Percentiles rank a stretch among this genome's conserved stretches.
Conservation (phyloP, 2,113 vertebrate species). For the Platycercus adscitus region DNA sequence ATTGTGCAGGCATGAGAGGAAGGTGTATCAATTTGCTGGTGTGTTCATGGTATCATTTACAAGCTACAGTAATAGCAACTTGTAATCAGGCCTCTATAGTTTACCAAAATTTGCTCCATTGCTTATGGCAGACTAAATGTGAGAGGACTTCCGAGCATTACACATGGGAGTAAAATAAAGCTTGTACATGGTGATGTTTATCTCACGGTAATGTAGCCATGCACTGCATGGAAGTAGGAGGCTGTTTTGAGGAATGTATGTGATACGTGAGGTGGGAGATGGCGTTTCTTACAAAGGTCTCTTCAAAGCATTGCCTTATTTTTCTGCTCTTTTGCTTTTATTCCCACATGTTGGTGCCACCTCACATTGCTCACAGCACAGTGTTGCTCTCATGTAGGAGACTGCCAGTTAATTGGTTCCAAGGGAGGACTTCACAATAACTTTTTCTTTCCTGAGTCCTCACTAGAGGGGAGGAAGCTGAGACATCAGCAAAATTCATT, state of each 20-base stretch:
- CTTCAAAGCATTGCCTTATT: neutral
- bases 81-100: neutral
- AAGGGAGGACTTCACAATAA: neutral
- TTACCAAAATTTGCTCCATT: neutral
- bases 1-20: neutral
- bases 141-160: neutral
- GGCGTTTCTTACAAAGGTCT: neutral
- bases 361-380: neutral
- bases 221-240: fast-evolving
- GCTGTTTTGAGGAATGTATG: neutral
- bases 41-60: neutral
- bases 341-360: neutral
- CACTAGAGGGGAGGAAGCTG: neutral
- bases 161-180: neutral
- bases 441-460: neutral
- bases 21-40: neutral
- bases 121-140: neutral
- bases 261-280: neutral
- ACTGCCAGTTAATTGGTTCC: neutral
- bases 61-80: neutral
- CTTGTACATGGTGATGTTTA: neutral
- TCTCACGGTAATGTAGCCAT: fast-evolving
- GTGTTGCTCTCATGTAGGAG: neutral
- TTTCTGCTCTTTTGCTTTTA: neutral
- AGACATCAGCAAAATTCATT: neutral